phyloP scores from a whole-genome alignment of 2,797 vertebrate species.

The Falco cherrug region DNA sequence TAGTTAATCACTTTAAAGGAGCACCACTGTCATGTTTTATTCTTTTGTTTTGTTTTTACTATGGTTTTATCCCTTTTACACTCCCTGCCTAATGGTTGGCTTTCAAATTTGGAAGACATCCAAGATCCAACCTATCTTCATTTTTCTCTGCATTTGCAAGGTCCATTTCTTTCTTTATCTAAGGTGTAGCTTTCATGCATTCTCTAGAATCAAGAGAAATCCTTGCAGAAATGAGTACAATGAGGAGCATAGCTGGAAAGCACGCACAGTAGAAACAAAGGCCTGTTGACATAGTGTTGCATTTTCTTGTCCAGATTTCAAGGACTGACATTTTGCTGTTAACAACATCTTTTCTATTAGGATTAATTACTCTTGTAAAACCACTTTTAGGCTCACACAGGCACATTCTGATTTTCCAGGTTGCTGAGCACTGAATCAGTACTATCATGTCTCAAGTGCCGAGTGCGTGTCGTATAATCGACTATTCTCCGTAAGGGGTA shows the following conservation, averaged over 20 bases:
- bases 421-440: not conserved
- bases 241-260: not conserved
- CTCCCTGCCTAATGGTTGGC: not conserved
- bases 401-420: not conserved
- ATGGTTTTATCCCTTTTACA: not conserved
- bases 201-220: not conserved
- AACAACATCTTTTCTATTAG: not conserved
- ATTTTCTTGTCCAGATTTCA: not conserved
- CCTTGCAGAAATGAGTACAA: not conserved
- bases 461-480: accelerated
- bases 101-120: constrained; percentile 1
- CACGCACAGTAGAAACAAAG: not conserved
- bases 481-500: not conserved
- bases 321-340: not conserved
- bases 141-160: not conserved
- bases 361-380: not conserved
- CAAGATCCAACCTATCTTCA: not conserved
- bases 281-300: not conserved
- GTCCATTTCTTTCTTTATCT: not conserved
- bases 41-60: not conserved
- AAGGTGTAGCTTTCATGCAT: not conserved
- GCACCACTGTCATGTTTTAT: not conserved
- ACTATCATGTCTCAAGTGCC: accelerated
- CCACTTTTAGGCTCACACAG: not conserved
- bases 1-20: constrained; percentile 36